phyloP scores from a whole-genome alignment of 2,797 vertebrate species.

The Gadopsis marmoratus region DNA sequence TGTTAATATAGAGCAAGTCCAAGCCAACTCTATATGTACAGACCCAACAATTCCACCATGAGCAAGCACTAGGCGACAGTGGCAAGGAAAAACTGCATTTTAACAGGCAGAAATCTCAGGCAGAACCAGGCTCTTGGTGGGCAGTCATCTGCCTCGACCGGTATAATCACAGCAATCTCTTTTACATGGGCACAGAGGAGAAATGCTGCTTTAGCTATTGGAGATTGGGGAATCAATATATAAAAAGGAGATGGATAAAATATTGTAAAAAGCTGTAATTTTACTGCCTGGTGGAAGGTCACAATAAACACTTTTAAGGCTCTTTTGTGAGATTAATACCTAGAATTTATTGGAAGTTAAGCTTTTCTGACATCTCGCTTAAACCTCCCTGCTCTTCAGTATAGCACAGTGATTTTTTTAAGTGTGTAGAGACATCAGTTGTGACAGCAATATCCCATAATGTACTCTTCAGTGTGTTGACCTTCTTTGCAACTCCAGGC shows the following conservation, averaged over 20 bases:
- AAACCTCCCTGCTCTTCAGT: constrained; percentile 9
- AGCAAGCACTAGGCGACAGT: no score
- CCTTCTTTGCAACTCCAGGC: constrained; percentile 17
- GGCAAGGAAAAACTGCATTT: no score
- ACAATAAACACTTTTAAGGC: constrained; percentile 44
- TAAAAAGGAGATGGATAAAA: constrained; percentile 42
- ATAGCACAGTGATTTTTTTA: not conserved
- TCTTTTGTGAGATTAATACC: constrained; percentile 30
- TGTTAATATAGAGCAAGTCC: no score
- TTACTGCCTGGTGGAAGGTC: constrained; percentile 33
- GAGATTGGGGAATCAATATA: constrained; percentile 46
- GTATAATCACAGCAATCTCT: constrained; percentile 25
- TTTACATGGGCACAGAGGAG: constrained; percentile 14
- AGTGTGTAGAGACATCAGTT: constrained; percentile 28
- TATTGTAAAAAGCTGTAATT: constrained; percentile 35
- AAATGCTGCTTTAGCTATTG: constrained; percentile 21
- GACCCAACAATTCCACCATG: no score
- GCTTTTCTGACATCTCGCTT: constrained; percentile 1
- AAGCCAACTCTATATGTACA: no score
- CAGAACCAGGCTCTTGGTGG: no score
- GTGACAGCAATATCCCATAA: constrained; percentile 49
- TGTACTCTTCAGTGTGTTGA: constrained; percentile 25
- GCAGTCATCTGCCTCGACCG: no score
- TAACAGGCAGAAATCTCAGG: no score
- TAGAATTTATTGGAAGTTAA: constrained; percentile 32